phyloP scores from a whole-genome alignment of 2,797 vertebrate genomes.

The Crotalus adamanteus region DNA sequence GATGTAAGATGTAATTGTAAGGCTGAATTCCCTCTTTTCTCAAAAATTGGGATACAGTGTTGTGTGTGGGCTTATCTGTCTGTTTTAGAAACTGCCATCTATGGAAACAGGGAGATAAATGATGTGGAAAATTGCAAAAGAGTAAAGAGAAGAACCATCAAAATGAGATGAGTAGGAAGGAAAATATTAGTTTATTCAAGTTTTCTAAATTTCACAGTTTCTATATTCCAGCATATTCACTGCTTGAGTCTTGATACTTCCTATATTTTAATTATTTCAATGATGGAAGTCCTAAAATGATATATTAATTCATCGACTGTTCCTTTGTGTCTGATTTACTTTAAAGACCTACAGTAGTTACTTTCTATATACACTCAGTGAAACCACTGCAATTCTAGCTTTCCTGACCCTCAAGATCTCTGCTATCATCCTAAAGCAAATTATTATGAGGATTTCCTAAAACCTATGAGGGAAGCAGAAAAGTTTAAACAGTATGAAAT shows the following conservation, averaged over 20 bases:
- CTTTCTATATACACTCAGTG: not conserved
- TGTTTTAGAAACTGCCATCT: not conserved
- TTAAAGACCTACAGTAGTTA: not conserved
- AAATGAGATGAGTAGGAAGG: not conserved
- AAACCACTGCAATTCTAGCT: not conserved
- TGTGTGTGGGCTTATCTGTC: not conserved
- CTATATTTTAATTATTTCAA: not conserved
- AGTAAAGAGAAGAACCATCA: not conserved
- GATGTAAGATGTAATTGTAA: not conserved
- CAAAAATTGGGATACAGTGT: not conserved
- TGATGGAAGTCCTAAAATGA: not conserved
- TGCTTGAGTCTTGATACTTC: not conserved
- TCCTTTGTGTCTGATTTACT: too few relatives aligned
- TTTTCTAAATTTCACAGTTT: not conserved
- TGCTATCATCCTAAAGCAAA: not conserved
- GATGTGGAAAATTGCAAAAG: not conserved
- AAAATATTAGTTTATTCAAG: not conserved
- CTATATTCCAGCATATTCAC: not conserved
- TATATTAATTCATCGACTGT: not conserved
- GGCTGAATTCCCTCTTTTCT: not conserved
- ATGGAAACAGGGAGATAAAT: not conserved
- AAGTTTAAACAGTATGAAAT: not conserved
- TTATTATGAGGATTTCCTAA: not conserved
- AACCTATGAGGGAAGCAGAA: not conserved
- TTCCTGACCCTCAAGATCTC: not conserved